Evolutionary conservation across 2,888 invertebrate species (phyloP).

Genomic region (Cyrtodaria siliqua): DNA sequence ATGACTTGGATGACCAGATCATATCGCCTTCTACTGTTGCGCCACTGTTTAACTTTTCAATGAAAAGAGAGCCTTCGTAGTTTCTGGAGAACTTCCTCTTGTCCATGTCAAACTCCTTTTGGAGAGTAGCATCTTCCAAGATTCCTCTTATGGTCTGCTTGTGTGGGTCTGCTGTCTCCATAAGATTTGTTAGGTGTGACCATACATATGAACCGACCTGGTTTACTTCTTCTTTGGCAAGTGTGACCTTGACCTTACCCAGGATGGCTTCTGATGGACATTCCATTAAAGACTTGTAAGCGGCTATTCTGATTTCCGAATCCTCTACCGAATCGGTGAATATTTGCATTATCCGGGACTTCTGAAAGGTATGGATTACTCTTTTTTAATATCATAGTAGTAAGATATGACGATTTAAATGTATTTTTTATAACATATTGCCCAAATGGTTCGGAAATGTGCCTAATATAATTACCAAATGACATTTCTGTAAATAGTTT

Average conservation of each 20-base stretch:
- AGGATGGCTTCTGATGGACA: constrained; percentile 94
- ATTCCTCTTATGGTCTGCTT: constrained; percentile 94
- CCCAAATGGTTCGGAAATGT: too few species aligned
- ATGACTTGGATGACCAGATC: constrained; percentile 84
- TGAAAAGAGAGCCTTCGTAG: constrained; percentile 92
- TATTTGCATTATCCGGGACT: constrained; percentile 87
- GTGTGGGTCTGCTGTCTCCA: constrained; percentile 94
- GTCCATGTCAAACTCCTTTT: constrained; percentile 94
- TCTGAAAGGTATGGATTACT: constrained; percentile 62
- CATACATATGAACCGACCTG: constrained; percentile 98
- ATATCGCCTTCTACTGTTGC: constrained; percentile 82
- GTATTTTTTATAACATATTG: neutral
- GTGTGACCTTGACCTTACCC: constrained; percentile 89
- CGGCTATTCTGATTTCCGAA: constrained; percentile 94
- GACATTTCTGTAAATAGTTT: too few species aligned
- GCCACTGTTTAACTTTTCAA: constrained; percentile 92
- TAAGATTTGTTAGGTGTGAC: constrained; percentile 95
- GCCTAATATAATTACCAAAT: too few species aligned
- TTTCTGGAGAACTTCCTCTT: constrained; percentile 96
- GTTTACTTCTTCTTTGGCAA: constrained; percentile 79
- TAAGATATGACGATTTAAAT: neutral
- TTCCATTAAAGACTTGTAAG: constrained; percentile 95
- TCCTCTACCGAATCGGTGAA: constrained; percentile 91
- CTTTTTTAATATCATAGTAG: neutral
- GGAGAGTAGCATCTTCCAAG: constrained; percentile 92